Base-by-base conservation (phyloP, 2,888 invertebrate genomes). In the Dilophus febrilis region DNA sequence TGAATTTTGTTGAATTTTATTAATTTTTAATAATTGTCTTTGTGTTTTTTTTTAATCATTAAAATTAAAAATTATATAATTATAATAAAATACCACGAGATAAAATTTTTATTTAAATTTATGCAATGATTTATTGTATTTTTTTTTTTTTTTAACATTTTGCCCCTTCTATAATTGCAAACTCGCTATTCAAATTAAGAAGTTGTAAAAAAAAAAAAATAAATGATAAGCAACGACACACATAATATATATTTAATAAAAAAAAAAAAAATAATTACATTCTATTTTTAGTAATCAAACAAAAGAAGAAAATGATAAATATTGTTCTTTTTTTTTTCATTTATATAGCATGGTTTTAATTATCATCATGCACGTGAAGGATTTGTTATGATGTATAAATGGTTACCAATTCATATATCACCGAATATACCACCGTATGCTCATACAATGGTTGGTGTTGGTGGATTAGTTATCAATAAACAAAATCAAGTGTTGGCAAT, bases 341-440 rank as follows among this genome's bases (percentile, higher is more conserved):
- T 36, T 48, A 57, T 55, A 19, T 58, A 83, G 72, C 70, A 74
- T 54, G 84, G 83, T 14, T 91, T 92, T 57, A 77, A 77, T 48
- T 91, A 81, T 55, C 91, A 92, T 58, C 87, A 91, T 64, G 83
- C 90, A 0, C 73, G 77, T 52, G 70, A 75, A 40, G 73, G 77
- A 27, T 79, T 74, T 58, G 81, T 87, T 1, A 78, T 77, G 67
- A 71, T 92, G 70, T 79, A 74, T 50, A 73, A 74, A 54, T 91
- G 90, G 88, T 61, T 92, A 43, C 77, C 80, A 2, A 63, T 61
- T 8, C 57, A 71, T 42, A 66, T 70, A 53, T 46, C 51, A 3
- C 64, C 63, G 40, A 81, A 81, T 52, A 65, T 86, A 45, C 86
- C 87, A 19, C 70, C 69, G n/a, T 80, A 77, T 50, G 78, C 84